phyloP scores from a whole-genome alignment of 2,888 invertebrate species.

The Agonopterix heracliana region DNA sequence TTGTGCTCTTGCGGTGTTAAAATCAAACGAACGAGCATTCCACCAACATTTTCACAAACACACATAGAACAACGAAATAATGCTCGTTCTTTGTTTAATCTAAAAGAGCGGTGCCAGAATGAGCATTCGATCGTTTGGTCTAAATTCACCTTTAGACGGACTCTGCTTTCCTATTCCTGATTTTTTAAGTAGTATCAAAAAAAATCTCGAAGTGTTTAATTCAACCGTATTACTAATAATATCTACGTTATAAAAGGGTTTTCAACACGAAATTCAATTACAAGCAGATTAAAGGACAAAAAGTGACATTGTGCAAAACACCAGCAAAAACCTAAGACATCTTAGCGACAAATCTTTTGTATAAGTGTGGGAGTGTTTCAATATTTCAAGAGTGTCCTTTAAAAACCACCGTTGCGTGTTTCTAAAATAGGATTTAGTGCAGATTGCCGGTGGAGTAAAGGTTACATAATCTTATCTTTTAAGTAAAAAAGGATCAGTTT shows the following conservation, averaged over 20 bases:
- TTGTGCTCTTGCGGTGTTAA: no score
- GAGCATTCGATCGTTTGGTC: no score
- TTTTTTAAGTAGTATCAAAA: no score
- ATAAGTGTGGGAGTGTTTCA: conserved; percentile 59
- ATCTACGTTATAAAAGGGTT: conserved; percentile 18
- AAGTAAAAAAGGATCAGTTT: conserved; percentile 44
- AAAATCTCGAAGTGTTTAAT: no score
- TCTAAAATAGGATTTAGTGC: conserved; percentile 64
- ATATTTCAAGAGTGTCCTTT: conserved; percentile 47
- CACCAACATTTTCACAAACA: no score
- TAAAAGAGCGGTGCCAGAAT: no score
- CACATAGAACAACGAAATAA: no score
- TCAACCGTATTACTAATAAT: no score
- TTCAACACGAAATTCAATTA: conserved; percentile 43
- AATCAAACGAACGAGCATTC: no score
- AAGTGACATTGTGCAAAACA: conserved; percentile 44
- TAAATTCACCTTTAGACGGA: no score
- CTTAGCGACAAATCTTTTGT: conserved; percentile 50
- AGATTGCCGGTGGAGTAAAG: conserved; percentile 49
- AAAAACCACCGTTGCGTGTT: conserved; percentile 69
- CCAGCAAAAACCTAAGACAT: conserved; percentile 42
- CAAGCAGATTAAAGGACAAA: conserved; percentile 50
- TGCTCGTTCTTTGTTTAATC: no score
- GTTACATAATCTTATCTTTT: conserved; percentile 60
- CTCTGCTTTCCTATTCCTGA: no score